Percentiles rank a stretch among this genome's conserved stretches.
These are phyloP conservation scores for Saccopteryx leptura DNA, from an alignment of 2,113 vertebrate genomes.

Conservation along the genomic window DNA sequence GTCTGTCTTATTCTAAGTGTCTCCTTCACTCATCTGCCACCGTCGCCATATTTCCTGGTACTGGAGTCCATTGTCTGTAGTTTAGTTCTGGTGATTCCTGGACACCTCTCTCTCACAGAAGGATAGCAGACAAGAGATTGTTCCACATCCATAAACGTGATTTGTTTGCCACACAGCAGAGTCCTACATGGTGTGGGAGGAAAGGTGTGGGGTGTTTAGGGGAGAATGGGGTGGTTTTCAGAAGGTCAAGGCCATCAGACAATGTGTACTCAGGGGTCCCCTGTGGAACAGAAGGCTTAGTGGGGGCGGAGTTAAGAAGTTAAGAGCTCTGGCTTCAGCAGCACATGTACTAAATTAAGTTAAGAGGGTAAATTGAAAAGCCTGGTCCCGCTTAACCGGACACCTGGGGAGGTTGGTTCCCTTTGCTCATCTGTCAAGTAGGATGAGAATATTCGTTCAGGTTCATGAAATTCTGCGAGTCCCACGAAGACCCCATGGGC, in stretches of 20 bases:
- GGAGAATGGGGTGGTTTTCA: neutral
- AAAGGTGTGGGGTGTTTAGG: neutral
- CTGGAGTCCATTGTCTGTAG: neutral
- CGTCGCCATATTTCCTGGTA: too few relatives aligned
- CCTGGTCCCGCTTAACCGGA: accelerated
- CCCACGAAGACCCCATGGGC: accelerated
- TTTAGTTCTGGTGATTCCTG: neutral
- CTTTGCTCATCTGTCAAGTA: neutral
- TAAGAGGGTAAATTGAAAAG: neutral
- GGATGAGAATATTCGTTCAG: neutral
- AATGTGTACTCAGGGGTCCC: neutral
- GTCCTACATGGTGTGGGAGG: neutral
- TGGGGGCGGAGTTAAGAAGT: neutral
- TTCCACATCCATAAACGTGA: too few relatives aligned
- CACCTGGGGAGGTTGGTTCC: neutral
- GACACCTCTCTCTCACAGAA: accelerated
- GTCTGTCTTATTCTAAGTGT: neutral
- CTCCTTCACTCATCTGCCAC: neutral
- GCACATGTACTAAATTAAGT: too few relatives aligned
- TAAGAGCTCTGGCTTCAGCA: too few relatives aligned
- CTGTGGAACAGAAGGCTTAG: neutral
- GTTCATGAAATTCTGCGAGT: neutral
- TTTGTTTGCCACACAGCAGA: too few relatives aligned
- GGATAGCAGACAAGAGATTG: neutral
- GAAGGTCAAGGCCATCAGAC: neutral